These are phyloP conservation scores for Anguilla anguilla DNA, from an alignment of 2,797 vertebrate species.

Conservation along the genomic window DNA sequence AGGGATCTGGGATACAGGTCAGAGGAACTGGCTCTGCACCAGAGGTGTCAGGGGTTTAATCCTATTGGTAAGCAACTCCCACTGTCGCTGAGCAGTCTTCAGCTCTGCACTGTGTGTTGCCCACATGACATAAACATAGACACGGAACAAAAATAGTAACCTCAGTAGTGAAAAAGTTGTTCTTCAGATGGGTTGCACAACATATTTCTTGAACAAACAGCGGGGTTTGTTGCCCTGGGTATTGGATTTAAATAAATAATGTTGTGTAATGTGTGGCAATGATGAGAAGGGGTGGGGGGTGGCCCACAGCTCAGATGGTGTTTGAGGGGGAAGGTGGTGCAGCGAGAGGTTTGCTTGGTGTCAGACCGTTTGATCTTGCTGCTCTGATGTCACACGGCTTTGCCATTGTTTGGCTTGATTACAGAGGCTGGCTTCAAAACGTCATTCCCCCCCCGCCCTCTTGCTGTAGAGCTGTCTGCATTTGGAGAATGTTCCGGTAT, in stretches of 20 bases:
- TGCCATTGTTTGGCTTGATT: conserved; percentile 1
- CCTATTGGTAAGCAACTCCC: background rate
- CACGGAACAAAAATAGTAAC: background rate
- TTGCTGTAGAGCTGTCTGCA: background rate
- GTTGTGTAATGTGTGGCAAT: conserved; percentile 16
- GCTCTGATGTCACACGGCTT: background rate
- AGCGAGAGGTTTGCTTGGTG: background rate
- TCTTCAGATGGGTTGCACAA: background rate
- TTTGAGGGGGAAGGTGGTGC: background rate
- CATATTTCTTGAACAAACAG: background rate
- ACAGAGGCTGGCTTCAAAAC: background rate
- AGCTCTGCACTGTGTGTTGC: background rate
- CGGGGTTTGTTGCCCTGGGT: background rate
- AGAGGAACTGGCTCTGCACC: background rate
- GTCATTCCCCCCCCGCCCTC: too few species aligned
- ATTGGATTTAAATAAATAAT: background rate
- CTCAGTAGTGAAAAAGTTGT: background rate
- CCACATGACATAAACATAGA: background rate
- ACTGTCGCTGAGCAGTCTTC: background rate
- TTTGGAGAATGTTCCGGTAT: background rate
- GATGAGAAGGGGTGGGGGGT: background rate
- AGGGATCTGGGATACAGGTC: background rate
- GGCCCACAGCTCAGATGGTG: background rate
- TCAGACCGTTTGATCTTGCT: background rate
- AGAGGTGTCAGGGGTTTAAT: background rate